phyloP scores from a whole-genome alignment of 2,113 vertebrate species.

The Pongo abelii region DNA sequence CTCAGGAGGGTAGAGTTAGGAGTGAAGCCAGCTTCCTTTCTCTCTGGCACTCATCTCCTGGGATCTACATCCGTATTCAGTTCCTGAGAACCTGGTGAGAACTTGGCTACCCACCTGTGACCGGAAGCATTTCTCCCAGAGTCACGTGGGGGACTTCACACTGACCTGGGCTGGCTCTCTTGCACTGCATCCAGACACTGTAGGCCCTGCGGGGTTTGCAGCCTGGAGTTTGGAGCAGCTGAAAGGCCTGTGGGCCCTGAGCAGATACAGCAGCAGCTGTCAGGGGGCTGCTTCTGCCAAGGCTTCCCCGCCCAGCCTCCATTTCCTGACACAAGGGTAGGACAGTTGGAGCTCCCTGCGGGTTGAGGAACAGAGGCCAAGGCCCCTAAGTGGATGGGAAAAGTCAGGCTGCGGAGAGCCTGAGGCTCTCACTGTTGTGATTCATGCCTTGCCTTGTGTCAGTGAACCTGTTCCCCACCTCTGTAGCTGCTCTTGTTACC shows the following conservation, averaged over 20 bases:
- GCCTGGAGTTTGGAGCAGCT: neutral
- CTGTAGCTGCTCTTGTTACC: neutral
- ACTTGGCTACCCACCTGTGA: neutral
- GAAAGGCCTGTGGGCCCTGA: too few species aligned
- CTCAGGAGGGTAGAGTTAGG: neutral
- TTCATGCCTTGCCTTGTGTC: neutral
- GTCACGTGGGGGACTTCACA: neutral
- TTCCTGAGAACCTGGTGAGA: neutral
- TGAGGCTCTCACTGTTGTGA: neutral
- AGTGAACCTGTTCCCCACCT: neutral
- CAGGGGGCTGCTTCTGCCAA: neutral
- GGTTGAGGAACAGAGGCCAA: fast-evolving
- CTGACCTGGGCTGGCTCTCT: fast-evolving
- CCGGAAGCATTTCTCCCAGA: neutral
- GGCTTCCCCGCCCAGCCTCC: neutral
- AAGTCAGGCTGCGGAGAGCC: neutral
- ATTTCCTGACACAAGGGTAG: too few species aligned
- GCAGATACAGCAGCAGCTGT: neutral
- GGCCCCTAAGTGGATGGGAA: neutral
- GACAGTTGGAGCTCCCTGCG: neutral
- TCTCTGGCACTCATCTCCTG: neutral
- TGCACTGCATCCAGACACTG: too few species aligned
- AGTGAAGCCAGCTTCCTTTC: neutral
- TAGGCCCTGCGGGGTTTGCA: neutral
- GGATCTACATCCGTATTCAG: neutral